These are phyloP conservation scores for Pionites leucogaster DNA, from an alignment of 2,113 vertebrate genomes.

Conservation along the genomic window DNA sequence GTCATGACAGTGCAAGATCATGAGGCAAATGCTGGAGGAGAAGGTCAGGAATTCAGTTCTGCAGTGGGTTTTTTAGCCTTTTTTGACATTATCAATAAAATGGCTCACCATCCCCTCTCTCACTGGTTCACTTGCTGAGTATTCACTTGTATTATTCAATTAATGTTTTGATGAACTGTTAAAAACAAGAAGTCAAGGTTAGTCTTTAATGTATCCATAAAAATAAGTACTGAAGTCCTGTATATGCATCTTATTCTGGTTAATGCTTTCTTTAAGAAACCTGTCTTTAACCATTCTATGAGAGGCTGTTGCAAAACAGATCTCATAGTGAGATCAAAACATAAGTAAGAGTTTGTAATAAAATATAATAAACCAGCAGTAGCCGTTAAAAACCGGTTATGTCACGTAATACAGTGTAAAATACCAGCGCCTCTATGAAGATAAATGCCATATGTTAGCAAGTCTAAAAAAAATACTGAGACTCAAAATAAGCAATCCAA, in stretches of 20 bases:
- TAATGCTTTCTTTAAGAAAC: not conserved
- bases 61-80: not conserved
- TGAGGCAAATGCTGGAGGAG: not conserved
- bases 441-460: not conserved
- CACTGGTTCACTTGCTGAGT: not conserved
- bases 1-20: not conserved
- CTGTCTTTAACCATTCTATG: not conserved
- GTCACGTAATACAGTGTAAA: not conserved
- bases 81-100: not conserved
- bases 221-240: not conserved
- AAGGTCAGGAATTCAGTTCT: not conserved
- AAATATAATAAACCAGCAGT: not conserved
- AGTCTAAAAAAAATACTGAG: not conserved
- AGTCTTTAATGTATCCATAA: not conserved
- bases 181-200: not conserved
- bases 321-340: not conserved
- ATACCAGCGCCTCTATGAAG: not conserved
- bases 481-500: not conserved
- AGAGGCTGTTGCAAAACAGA: constrained; percentile 20
- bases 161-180: not conserved
- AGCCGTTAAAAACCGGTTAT: not conserved
- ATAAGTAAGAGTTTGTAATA: not conserved
- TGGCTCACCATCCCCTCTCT: not conserved
- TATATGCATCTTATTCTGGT: not conserved
- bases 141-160: not conserved